Evolutionary conservation across 2,888 invertebrate genomes (phyloP), one percentile per base, ranked within the genome.

Genomic region (Eupithecia exiguata): DNA sequence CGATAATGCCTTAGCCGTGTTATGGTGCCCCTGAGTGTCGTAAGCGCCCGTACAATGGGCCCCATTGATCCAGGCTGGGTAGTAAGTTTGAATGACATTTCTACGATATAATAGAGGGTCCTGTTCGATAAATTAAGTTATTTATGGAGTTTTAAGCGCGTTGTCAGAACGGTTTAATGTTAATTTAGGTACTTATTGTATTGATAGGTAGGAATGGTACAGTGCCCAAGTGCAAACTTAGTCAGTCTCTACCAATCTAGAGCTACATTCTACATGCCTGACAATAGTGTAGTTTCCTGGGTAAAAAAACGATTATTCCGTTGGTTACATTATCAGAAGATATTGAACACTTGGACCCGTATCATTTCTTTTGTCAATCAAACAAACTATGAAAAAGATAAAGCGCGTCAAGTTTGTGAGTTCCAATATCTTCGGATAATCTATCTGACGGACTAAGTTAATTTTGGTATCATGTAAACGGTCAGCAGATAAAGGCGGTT

Each of bases 21-120:
- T 89, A 91, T 85, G 83, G 86, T 83, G 84, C 91, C 91, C 91
- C 78, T 74, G 89, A 89, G 91, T 86, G 81, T 87, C 87, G 86
- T 91, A 84, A 75, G 78, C 80, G 74, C 80, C 74, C 79, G 80
- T 83, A 86, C 86, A 87, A 86, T 86, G 82, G 68, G 69, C 83
- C 84, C 89, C 84, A 87, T 88, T 89, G 89, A 80, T 78, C 78
- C 78, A 68, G 74, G 65, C 71, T 40, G 74, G 75, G 74, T 88
- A 87, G 88, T 90, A 86, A 86, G 86, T 86, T 89, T 87, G 87
- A 88, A 83, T 86, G 85, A 87, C 84, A 84, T 84, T 82, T 84
- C 82, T 63, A 70, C 68, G 40, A 65, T 66, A 68, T 62, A 53
- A 72, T 70, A 68, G 62, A 70, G 65, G 63, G 70, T 62, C 14